A percentile compares a stretch with the other conserved stretches of the same genome.
These are phyloP conservation scores for Elanoides forficatus DNA, from an alignment of 2,113 vertebrate species.

Conservation along the genomic window DNA sequence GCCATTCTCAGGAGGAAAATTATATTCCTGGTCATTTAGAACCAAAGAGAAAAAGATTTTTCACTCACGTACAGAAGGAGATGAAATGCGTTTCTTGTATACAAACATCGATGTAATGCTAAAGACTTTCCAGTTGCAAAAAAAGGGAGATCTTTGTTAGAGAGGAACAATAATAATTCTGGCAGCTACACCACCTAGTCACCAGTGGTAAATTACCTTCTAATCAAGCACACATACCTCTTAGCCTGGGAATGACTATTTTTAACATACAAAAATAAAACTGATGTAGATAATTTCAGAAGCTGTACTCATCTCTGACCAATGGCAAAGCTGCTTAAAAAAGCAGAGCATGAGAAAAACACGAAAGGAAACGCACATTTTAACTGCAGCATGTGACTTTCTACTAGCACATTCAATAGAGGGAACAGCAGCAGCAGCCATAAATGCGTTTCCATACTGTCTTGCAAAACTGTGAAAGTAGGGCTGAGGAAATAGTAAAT, in stretches of 20 bases:
- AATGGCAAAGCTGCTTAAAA: background rate
- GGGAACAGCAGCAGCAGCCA: background rate
- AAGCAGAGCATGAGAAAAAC: background rate
- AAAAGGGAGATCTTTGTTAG: background rate
- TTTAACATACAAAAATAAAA: background rate
- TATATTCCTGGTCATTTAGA: background rate
- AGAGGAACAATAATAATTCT: background rate
- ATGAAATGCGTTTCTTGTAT: background rate
- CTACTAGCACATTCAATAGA: background rate
- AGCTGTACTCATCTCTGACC: background rate
- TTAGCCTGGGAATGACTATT: background rate
- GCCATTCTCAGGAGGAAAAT: background rate
- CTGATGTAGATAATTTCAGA: background rate
- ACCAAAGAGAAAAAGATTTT: background rate
- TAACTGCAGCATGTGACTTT: background rate
- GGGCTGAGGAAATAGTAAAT: background rate
- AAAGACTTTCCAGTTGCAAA: background rate
- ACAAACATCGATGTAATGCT: background rate
- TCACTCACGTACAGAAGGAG: background rate
- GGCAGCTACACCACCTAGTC: background rate
- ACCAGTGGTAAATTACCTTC: background rate
- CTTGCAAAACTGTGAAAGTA: background rate
- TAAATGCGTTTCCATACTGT: background rate
- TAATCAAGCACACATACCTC: background rate
- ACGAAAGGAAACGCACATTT: background rate